These are phyloP conservation scores for Cisticola juncidis DNA, from an alignment of 2,113 vertebrate genomes.

Conservation along the genomic window DNA sequence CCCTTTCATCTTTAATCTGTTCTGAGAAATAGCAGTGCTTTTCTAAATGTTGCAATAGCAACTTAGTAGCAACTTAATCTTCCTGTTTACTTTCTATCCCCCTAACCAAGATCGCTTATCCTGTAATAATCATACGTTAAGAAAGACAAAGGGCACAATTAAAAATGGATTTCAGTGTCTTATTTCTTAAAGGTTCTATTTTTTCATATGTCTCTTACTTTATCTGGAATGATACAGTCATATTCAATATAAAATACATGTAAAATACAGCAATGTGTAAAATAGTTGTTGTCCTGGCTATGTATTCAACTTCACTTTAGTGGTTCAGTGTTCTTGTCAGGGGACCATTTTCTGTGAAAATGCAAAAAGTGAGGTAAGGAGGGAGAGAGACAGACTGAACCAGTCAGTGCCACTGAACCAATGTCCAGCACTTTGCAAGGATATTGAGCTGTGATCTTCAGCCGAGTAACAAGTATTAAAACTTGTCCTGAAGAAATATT, in stretches of 20 bases:
- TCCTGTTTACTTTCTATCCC: background rate
- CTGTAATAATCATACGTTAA: background rate
- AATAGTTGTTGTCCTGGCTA: background rate
- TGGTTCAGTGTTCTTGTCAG: background rate
- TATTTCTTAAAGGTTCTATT: background rate
- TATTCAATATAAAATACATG: background rate
- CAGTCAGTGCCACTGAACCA: background rate
- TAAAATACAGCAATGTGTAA: background rate
- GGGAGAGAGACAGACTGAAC: background rate
- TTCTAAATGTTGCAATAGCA: background rate
- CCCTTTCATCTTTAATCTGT: background rate
- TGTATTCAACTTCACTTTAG: background rate
- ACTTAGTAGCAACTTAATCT: background rate
- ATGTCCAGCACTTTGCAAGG: background rate
- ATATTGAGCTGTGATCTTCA: background rate
- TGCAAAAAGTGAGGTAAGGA: accelerated
- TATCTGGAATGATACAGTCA: background rate
- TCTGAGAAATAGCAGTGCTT: background rate
- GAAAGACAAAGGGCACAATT: background rate
- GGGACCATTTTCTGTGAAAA: background rate
- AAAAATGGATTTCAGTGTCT: background rate
- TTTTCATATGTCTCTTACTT: background rate
- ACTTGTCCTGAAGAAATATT: background rate
- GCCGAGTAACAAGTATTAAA: background rate
- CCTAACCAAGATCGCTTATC: background rate